phyloP scores from a whole-genome alignment of 1,140 invertebrate genomes.

The Sinella curviseta region DNA sequence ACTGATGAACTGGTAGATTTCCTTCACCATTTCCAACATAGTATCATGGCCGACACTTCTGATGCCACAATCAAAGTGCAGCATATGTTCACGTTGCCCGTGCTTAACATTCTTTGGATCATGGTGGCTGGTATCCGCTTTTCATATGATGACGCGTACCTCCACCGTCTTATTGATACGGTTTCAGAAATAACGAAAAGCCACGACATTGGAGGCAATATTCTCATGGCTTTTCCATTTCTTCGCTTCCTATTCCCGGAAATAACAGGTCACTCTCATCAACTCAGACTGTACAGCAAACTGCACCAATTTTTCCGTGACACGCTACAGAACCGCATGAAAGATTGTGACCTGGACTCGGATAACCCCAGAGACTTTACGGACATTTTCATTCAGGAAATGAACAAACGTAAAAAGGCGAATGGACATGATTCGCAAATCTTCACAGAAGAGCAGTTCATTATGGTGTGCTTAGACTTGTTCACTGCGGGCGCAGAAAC shows the following conservation, averaged over 20 bases:
- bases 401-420: conserved; percentile 40
- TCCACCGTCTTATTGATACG: conserved; percentile 34
- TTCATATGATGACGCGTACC: conserved; percentile 43
- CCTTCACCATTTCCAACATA: conserved; percentile 38
- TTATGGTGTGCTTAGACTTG: conserved; percentile 47
- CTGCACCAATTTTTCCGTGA: conserved; percentile 45
- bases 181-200: conserved; percentile 41
- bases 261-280: conserved; percentile 44
- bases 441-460: conserved; percentile 46
- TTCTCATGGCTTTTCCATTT: conserved; percentile 49
- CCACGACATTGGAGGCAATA: conserved; percentile 42
- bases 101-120: conserved; percentile 47
- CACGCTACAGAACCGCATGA: conserved; percentile 33
- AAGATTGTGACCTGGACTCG: conserved; percentile 39
- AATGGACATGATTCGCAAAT: conserved; percentile 30
- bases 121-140: conserved; percentile 48
- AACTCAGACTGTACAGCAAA: conserved; percentile 39
- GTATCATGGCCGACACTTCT: conserved; percentile 9
- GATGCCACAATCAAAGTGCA: conserved; percentile 35
- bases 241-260: conserved; percentile 41
- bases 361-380: conserved; percentile 45
- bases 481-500: conserved; percentile 46
- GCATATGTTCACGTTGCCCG: conserved; percentile 46
- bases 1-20: conserved; percentile 47
- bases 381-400: conserved; percentile 45